phyloP scores from a whole-genome alignment of 1,140 invertebrate genomes.

The Meloidogyne exigua region DNA sequence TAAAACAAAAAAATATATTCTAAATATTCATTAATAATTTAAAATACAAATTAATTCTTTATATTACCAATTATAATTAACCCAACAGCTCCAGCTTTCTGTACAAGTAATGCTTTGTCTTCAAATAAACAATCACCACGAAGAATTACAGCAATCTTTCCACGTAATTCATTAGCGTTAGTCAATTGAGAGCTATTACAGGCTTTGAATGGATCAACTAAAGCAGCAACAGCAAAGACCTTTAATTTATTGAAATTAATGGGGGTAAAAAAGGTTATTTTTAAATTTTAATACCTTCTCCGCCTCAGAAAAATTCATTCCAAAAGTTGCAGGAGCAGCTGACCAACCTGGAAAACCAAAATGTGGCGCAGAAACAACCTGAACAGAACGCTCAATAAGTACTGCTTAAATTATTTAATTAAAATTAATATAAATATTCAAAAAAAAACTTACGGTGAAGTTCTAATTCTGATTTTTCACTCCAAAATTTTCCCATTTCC shows the following conservation, averaged over 20 bases:
- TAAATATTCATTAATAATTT: too few relatives aligned
- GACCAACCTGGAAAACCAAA: conserved; percentile 67
- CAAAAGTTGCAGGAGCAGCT: conserved; percentile 89
- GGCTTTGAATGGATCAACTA: conserved; percentile 72
- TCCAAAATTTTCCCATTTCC: conserved; percentile 77
- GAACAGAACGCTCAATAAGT: conserved; percentile 36
- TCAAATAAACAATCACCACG: conserved; percentile 92
- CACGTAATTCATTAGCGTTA: conserved; percentile 71
- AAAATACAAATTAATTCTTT: too few relatives aligned
- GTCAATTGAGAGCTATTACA: conserved; percentile 70
- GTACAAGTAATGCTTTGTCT: conserved; percentile 79
- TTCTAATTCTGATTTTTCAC: not conserved
- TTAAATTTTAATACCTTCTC: conserved; percentile 37
- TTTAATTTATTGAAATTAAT: conserved; percentile 23
- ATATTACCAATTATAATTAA: conserved; percentile 79
- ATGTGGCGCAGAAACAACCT: conserved; percentile 41
- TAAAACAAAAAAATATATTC: conserved; percentile 10
- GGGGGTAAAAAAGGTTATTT: not conserved
- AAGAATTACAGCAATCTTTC: conserved; percentile 79
- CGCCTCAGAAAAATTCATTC: conserved; percentile 70
- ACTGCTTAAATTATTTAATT: conserved; percentile 17
- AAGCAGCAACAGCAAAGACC: conserved; percentile 68
- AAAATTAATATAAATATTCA: not conserved
- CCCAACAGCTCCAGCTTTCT: conserved; percentile 78
- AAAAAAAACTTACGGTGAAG: conserved; percentile 66